Conservation (phyloP, 2,113 vertebrate genomes). For the Hypanus sabinus region DNA sequence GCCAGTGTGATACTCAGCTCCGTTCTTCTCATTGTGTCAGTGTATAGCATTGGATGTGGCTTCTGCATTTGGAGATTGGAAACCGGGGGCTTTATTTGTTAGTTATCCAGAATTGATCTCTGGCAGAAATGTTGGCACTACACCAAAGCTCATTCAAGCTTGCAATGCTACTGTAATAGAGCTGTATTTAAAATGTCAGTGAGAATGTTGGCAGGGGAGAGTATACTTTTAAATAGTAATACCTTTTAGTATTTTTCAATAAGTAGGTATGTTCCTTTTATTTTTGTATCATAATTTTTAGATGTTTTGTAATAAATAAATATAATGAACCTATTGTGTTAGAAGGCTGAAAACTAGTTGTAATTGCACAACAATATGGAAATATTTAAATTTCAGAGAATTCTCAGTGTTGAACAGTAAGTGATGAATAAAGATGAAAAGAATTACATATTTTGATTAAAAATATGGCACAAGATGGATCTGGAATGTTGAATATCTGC, state of each 20-base stretch:
- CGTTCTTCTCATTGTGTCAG: background rate
- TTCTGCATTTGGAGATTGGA: background rate
- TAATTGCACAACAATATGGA: background rate
- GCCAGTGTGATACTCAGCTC: background rate
- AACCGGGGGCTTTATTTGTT: background rate
- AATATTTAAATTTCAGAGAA: background rate
- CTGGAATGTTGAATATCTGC: background rate
- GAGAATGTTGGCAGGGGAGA: background rate
- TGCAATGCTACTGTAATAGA: background rate
- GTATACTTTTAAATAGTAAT: background rate
- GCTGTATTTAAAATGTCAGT: background rate
- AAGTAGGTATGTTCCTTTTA: background rate
- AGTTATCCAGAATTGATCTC: background rate
- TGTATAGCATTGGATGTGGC: background rate
- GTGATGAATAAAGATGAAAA: background rate
- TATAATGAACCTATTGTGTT: background rate
- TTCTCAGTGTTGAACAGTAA: background rate
- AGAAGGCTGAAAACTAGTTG: background rate
- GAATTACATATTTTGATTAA: constrained; percentile 14
- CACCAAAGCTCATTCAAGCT: background rate
- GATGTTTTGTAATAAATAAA: background rate
- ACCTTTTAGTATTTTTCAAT: background rate
- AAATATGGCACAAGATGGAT: background rate
- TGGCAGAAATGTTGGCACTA: background rate
- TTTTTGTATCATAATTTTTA: background rate